phyloP scores from a whole-genome alignment of 2,888 invertebrate species.

The Heterodera filipjevi region DNA sequence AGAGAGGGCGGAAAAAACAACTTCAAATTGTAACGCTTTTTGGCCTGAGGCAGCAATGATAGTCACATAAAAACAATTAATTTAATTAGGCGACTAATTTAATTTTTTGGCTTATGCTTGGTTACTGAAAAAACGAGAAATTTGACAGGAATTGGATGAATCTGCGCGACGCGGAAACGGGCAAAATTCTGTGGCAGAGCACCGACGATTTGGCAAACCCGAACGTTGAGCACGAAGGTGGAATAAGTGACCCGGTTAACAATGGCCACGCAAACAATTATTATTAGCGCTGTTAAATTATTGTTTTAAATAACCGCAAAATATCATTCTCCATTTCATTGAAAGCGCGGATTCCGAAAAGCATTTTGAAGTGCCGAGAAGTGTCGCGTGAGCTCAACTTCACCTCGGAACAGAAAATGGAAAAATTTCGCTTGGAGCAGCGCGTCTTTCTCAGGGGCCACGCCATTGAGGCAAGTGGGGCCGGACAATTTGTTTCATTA shows the following conservation, averaged over 20 bases:
- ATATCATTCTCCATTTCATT: constrained; percentile 32
- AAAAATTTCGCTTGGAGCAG: constrained; percentile 91
- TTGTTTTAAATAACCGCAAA: not conserved
- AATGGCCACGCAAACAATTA: too few relatives aligned
- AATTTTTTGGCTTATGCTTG: too few relatives aligned
- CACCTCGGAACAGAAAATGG: constrained; percentile 81
- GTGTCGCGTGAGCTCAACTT: constrained; percentile 71
- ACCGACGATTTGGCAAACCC: constrained; percentile 82
- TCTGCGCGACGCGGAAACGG: constrained; percentile 88
- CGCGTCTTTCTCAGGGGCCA: constrained; percentile 72
- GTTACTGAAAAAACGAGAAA: too few relatives aligned
- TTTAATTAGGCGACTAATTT: too few relatives aligned
- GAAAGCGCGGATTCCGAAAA: constrained; percentile 89
- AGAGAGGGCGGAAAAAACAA: constrained; percentile 66
- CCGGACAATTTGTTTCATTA: too few relatives aligned
- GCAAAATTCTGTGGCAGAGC: constrained; percentile 93
- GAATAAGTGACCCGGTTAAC: too few relatives aligned
- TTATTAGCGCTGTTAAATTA: too few relatives aligned
- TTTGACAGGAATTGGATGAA: constrained; percentile 87
- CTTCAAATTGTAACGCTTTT: constrained; percentile 23
- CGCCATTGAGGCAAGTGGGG: constrained; percentile 64
- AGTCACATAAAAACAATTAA: too few relatives aligned
- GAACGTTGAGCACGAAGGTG: constrained; percentile 61
- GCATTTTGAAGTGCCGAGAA: constrained; percentile 85
- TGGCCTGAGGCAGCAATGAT: too few relatives aligned